Evolutionary conservation across 2,113 vertebrate genomes (phyloP).

Genomic region (Ameiurus melas): DNA sequence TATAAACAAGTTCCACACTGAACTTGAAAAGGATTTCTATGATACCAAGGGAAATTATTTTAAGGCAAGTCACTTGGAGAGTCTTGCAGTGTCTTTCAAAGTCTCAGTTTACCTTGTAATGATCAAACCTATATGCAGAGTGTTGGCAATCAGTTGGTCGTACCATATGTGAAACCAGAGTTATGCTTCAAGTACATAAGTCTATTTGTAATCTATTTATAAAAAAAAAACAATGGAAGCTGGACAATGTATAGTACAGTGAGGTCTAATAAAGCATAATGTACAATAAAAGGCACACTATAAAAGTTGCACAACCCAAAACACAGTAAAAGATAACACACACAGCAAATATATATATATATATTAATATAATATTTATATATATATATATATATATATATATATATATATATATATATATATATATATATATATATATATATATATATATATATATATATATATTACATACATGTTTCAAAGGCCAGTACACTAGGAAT

Average conservation of each 20-base stretch:
- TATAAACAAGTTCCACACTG: neutral
- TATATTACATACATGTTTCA: too few relatives aligned
- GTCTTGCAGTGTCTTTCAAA: neutral
- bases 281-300: neutral
- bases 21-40: neutral
- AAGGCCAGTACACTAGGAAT: neutral
- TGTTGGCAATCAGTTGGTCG: neutral
- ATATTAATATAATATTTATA: too few relatives aligned
- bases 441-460: too few relatives aligned
- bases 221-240: neutral
- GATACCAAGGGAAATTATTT: conserved; percentile 13
- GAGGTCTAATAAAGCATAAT: neutral
- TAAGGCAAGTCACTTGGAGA: neutral
- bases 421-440: too few relatives aligned
- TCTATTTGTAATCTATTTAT: neutral
- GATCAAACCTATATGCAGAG: conserved; percentile 17
- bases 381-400: too few relatives aligned
- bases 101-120: conserved; percentile 9
- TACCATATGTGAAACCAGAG: neutral
- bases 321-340: neutral
- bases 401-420: too few relatives aligned
- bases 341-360: neutral
- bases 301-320: neutral
- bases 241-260: too few relatives aligned
- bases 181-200: neutral